A percentile compares a stretch with the other conserved stretches of the same genome.
Evolutionary conservation across 2,888 invertebrate genomes (phyloP).

Genomic region (Scaptodrosophila latifasciaeformis): DNA sequence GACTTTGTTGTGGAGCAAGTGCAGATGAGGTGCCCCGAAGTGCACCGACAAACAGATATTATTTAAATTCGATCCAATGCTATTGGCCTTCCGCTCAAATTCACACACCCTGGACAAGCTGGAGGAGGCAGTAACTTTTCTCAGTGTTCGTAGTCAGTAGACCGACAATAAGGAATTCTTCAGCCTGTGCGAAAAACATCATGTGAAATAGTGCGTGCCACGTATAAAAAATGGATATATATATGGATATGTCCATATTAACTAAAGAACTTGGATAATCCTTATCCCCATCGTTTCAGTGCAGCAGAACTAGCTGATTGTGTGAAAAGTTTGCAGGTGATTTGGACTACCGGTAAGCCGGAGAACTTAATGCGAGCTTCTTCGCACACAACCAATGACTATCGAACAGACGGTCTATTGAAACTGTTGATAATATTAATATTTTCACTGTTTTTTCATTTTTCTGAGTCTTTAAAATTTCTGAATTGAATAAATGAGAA

Average conservation of each 20-base stretch:
- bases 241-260: constrained; percentile 31
- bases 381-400: no score
- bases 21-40: constrained; percentile 5
- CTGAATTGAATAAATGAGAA: no score
- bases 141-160: constrained; percentile 12
- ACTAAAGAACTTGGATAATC: background rate
- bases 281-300: background rate
- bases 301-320: no score
- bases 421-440: no score
- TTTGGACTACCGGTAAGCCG: no score
- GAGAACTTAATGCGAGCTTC: no score
- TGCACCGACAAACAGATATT: background rate
- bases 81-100: constrained; percentile 17
- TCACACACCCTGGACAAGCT: background rate
- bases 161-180: background rate
- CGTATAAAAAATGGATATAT: constrained; percentile 33
- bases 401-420: no score
- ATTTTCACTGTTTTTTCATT: no score
- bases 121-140: constrained; percentile 13
- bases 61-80: constrained; percentile 14
- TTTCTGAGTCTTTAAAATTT: no score
- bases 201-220: background rate
- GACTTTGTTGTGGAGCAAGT: background rate
- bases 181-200: background rate
- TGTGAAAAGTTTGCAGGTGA: no score